Percentiles rank a stretch among this genome's conserved stretches.
Conservation (phyloP, 2,888 invertebrate genomes). For the Trilocha varians region DNA sequence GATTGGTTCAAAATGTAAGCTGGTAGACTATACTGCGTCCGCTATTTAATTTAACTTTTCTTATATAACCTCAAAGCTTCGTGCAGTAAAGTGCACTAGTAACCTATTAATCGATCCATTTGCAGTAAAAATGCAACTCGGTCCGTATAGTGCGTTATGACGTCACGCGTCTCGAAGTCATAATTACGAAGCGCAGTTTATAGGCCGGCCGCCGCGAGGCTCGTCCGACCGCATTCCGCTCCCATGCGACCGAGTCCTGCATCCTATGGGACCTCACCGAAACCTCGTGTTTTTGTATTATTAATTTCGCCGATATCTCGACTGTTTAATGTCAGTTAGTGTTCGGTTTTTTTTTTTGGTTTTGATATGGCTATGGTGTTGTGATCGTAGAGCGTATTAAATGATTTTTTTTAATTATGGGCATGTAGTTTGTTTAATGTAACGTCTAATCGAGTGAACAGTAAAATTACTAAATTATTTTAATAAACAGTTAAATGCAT, state of each 20-base stretch:
- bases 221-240: conserved; percentile 69
- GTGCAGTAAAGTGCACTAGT: no score
- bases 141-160: neutral
- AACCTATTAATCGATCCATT: no score
- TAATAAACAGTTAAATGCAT: no score
- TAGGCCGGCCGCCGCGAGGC: conserved; percentile 29
- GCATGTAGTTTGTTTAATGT: neutral
- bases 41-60: no score
- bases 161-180: conserved; percentile 5
- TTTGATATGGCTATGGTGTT: no score
- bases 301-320: conserved; percentile 32
- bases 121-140: no score
- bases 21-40: no score
- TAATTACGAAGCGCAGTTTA: conserved; percentile 45
- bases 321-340: no score
- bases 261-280: conserved; percentile 58
- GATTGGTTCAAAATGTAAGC: no score
- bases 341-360: no score
- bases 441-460: neutral
- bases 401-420: neutral
- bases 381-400: neutral
- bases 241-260: conserved; percentile 66
- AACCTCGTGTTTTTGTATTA: conserved; percentile 53
- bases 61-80: no score
- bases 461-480: neutral